These are phyloP conservation scores for Girardinichthys multiradiatus DNA, from an alignment of 2,113 vertebrate genomes.

Conservation along the genomic window DNA sequence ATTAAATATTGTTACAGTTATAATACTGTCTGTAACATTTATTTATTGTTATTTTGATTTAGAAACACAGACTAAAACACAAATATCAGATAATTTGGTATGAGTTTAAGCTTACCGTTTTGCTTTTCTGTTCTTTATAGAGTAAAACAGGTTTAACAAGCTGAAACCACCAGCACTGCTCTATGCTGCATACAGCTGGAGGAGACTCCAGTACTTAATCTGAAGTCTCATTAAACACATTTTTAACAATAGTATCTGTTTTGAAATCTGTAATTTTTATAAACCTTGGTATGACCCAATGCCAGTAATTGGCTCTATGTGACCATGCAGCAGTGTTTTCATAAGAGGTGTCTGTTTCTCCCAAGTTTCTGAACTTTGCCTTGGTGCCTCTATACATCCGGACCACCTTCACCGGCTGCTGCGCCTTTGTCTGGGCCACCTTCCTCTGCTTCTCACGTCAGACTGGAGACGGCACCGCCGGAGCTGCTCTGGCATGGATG, in stretches of 20 bases:
- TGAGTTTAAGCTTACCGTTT: not conserved
- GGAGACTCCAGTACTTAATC: not conserved
- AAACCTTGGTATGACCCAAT: no score
- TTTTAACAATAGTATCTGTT: not conserved
- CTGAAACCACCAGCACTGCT: not conserved
- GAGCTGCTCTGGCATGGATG: constrained; percentile 77
- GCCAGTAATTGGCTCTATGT: no score
- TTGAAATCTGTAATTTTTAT: no score
- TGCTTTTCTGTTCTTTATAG: not conserved
- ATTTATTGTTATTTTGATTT: no score
- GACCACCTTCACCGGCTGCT: constrained; percentile 88
- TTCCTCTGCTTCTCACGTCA: constrained; percentile 93
- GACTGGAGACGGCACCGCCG: constrained; percentile 84
- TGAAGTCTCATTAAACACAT: not conserved
- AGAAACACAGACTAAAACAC: not conserved
- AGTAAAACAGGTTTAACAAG: no score
- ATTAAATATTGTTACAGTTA: no score
- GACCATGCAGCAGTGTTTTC: not conserved
- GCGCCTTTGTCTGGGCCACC: constrained; percentile 89
- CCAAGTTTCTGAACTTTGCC: constrained; percentile 90
- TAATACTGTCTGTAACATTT: no score
- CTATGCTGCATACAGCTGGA: not conserved
- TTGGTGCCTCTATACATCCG: constrained; percentile 86
- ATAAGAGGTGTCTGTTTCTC: not conserved
- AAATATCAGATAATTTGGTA: not conserved